A percentile compares a stretch with the other conserved stretches of the same genome.
These are phyloP conservation scores for Sminthurinus aureus DNA, from an alignment of 2,888 invertebrate species.

Conservation along the genomic window DNA sequence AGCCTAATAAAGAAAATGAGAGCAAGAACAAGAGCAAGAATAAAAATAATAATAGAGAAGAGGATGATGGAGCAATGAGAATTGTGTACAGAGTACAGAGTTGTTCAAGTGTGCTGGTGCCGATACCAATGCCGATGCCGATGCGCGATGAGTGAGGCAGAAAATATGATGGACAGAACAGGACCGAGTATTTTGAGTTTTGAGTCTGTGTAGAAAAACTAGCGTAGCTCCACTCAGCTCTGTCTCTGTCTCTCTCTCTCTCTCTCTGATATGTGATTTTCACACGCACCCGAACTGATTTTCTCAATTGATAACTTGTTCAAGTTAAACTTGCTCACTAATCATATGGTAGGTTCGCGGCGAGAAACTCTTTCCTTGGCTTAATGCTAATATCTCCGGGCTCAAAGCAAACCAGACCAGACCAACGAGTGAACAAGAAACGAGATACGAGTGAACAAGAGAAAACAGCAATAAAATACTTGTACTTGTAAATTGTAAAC, in stretches of 20 bases:
- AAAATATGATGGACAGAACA: not conserved
- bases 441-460: too few species aligned
- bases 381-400: not conserved
- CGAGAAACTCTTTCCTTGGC: not conserved
- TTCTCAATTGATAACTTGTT: conserved; percentile 55
- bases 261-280: conserved; percentile 33
- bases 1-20: not conserved
- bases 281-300: conserved; percentile 53
- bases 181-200: not conserved
- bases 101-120: not conserved
- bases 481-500: too few species aligned
- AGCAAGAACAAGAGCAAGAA: not conserved
- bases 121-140: not conserved
- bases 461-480: too few species aligned
- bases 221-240: not conserved
- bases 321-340: conserved; percentile 46
- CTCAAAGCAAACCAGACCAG: conserved; percentile 9
- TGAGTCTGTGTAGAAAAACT: not conserved
- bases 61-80: not conserved
- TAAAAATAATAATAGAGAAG: not conserved
- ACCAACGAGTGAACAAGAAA: not conserved
- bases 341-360: conserved; percentile 38
- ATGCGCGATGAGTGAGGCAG: not conserved
- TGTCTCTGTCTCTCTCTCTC: conserved; percentile 6
- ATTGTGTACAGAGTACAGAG: not conserved